Base-by-base conservation (phyloP, 2,888 invertebrate genomes). In the Cryptosula pallasiana region DNA sequence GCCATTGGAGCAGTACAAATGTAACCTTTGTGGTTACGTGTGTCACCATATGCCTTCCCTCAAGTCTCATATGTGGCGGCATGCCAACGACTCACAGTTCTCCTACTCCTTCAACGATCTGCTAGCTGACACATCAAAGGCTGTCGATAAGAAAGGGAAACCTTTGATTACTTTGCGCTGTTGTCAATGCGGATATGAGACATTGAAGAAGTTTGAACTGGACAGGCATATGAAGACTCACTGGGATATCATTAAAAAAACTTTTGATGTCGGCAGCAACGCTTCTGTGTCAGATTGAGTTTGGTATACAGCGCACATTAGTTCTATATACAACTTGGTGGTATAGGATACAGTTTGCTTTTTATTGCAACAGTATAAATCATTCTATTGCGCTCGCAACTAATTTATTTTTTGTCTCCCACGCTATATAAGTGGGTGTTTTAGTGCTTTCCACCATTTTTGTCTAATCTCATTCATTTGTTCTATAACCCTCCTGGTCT, bases 51-150 rank as follows among this genome's bases (percentile, higher is more conserved):
- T 83, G 72, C 83, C 83, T 1, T 83, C 83, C 0, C 77, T 84
- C 27, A 84, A 84, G 74, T 82, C 82, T 0, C 83, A 84, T 77
- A 83, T 84, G 83, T 84, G 83, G 83, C 78, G 83, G 0, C 83
- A 84, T 75, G 82, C 83, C 25, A 80, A 80, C 69, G 81, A 83
- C 72, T 76, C 78, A 54, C 81, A 81, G 76, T 84, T 83, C 75
- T 81, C 81, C 75, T 84, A 83, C 69, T 79, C 81, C 74, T 78
- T 79, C 72, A 82, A 81, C 35, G 83, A 83, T 74, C 9, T 63
- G 13, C 32, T 63, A 27, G 81, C 81, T 72, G 79, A 81, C 58
- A 83, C 83, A 71, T 83, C 83, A 74, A 81, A 81, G 16, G 82
- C 83, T 35, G 80, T 83, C 34, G 82, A 83, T 72, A 81, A 80